Evolutionary conservation across 1,140 invertebrate genomes (phyloP).

Genomic region (Aphelenchoides fujianensis): DNA sequence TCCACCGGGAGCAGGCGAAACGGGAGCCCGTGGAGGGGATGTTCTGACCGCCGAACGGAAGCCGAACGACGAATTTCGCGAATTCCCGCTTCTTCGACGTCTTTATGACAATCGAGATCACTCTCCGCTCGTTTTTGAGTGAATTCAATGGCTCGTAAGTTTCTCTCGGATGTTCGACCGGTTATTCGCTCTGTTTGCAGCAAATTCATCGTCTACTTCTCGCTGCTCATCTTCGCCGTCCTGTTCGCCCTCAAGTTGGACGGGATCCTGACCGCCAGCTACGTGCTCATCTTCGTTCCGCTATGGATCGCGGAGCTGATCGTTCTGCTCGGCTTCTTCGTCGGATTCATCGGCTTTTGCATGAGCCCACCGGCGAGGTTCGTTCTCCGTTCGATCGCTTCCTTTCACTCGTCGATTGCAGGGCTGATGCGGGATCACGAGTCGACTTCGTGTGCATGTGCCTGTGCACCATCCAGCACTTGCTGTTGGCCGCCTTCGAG

Average conservation of each 20-base stretch:
- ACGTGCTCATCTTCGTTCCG: constrained; percentile 34
- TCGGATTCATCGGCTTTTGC: constrained; percentile 38
- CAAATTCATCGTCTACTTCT: constrained; percentile 42
- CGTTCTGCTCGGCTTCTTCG: constrained; percentile 33
- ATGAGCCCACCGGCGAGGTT: constrained; percentile 31
- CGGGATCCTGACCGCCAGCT: constrained; percentile 25
- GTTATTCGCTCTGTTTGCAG: constrained; percentile 24
- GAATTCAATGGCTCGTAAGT: constrained; percentile 48
- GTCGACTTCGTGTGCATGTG: constrained; percentile 32
- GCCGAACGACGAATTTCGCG: neutral
- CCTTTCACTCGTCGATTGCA: constrained; percentile 27
- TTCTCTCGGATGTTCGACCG: neutral
- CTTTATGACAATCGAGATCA: constrained; percentile 39
- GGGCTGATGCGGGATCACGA: constrained; percentile 21
- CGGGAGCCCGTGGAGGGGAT: too few relatives aligned
- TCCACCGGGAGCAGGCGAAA: neutral
- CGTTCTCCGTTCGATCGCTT: constrained; percentile 28
- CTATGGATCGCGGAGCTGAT: constrained; percentile 44
- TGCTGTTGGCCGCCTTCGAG: constrained; percentile 19
- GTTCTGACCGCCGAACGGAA: neutral
- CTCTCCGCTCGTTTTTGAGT: constrained; percentile 39
- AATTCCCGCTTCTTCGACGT: constrained; percentile 5
- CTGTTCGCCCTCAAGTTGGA: constrained; percentile 37
- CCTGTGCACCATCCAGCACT: constrained; percentile 15
- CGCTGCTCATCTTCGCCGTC: constrained; percentile 30